Conservation (phyloP, 1,140 invertebrate species). For the Dendroctonus ponderosae region DNA sequence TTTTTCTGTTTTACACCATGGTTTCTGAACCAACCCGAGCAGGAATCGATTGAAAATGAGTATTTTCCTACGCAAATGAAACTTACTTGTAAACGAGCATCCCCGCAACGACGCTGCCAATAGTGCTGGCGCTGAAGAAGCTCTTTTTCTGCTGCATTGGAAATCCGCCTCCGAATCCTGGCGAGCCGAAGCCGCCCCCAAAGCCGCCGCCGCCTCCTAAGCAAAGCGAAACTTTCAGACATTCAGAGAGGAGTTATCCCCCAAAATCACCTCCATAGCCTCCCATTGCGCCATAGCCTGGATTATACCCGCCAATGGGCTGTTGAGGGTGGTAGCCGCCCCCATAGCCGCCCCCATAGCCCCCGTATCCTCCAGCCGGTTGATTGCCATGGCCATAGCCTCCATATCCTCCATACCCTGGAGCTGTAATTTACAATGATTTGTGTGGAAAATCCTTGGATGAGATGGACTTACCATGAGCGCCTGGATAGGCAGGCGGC, state of each 20-base stretch:
- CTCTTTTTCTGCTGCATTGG: conserved; percentile 33
- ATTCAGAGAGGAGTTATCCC: not conserved
- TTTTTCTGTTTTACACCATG: no score
- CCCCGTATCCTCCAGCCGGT: conserved; percentile 20
- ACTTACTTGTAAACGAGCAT: conserved; percentile 37
- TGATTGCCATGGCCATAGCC: conserved; percentile 20
- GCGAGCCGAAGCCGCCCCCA: conserved; percentile 17
- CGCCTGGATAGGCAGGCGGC: conserved; percentile 13
- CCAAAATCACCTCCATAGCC: conserved; percentile 16
- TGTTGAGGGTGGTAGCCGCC: conserved; percentile 23
- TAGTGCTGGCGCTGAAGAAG: conserved; percentile 40
- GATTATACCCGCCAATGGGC: conserved; percentile 31
- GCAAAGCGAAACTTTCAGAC: not conserved
- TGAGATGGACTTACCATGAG: conserved; percentile 4
- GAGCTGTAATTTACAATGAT: not conserved
- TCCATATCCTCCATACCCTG: conserved; percentile 13
- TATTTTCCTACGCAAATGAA: not conserved
- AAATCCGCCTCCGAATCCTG: conserved; percentile 29
- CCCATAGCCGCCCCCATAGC: conserved; percentile 17
- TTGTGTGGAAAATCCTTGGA: no score
- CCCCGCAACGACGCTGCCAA: conserved; percentile 38
- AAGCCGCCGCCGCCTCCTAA: conserved; percentile 15
- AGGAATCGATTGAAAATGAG: no score
- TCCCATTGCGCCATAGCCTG: conserved; percentile 29
- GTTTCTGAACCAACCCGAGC: no score